Base-by-base conservation (phyloP, 2,797 vertebrate species). In the Cichlasoma orientale region DNA sequence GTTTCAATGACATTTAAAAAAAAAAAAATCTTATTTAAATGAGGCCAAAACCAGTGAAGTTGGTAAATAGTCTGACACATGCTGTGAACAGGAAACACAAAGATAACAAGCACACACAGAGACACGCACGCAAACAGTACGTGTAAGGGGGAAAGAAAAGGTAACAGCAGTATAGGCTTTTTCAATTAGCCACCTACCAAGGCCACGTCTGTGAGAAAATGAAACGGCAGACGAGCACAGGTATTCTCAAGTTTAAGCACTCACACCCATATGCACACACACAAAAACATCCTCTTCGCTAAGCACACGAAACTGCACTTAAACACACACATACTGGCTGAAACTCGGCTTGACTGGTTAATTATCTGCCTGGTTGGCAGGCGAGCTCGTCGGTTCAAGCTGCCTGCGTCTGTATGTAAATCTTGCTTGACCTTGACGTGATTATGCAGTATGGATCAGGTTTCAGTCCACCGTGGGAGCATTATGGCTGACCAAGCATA, bases 121-220 rank as follows among this genome's bases (percentile, higher is more conserved):
- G 38, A 63, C 78, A 69, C 4, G 54, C 12, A 44, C 56, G 58
- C 31, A 79, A 12, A n/a, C 56, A 70, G 27, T 53, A 56, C 76
- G 63, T 87, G 84, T 56, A 12, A 36, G 36, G 58, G 58, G 50
- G 73, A 54, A 75, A 75, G 71, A 80, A 81, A 85, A 79, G 78
- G 82, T 83, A 90, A 87, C 90, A 91, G 92, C 91, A 90, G 86
- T 88, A 70, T 18, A 52, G 81, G 56, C 69, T 82, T 89, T 93
- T 93, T 92, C 86, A 93, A 94, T 92, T 92, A 92, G 80, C 92
- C 93, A 87, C 91, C 92, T 90, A 80, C 93, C 73, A 94, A 79
- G 92, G 88, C 52, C 87, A 86, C 91, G 85, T 93, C 92, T 93
- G 93, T 92, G 90, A 88, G 81, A 71, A 77, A 90, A 84, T 71